Evolutionary conservation across 2,797 vertebrate species (phyloP).

Genomic region (Echeneis naucrates): DNA sequence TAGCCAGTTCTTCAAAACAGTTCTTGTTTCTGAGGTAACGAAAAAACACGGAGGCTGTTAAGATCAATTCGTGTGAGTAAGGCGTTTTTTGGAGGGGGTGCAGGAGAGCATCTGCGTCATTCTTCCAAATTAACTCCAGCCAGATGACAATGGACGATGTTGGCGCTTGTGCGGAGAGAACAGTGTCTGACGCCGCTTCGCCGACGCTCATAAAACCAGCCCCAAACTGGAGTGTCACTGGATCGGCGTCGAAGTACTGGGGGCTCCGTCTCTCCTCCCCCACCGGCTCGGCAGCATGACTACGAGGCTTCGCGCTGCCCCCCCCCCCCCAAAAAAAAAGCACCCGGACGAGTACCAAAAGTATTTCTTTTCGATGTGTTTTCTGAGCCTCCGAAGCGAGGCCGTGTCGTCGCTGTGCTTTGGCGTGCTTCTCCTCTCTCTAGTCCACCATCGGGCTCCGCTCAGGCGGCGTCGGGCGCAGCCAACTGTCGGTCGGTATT

Average conservation of each 20-base stretch:
- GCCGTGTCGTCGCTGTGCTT: conserved; percentile 17
- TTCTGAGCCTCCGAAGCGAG: background rate
- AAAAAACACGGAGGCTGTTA: background rate
- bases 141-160: conserved; percentile 1
- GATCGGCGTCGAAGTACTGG: conserved; percentile 57
- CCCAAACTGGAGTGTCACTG: conserved; percentile 55
- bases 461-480: conserved; percentile 60
- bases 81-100: conserved; percentile 34
- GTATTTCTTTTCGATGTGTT: background rate
- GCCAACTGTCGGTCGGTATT: conserved; percentile 51
- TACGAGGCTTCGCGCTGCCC: conserved; percentile 62
- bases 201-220: conserved; percentile 46
- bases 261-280: conserved; percentile 75
- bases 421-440: conserved; percentile 3
- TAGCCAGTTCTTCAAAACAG: conserved; percentile 7
- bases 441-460: conserved; percentile 74
- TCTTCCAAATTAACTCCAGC: conserved; percentile 11
- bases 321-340: too few species aligned
- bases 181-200: conserved; percentile 18
- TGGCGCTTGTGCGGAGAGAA: conserved; percentile 5
- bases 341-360: conserved; percentile 1
- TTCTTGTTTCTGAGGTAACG: conserved; percentile 31
- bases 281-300: conserved; percentile 81
- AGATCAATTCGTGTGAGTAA: conserved; percentile 30
- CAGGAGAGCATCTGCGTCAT: conserved; percentile 16